Evolutionary conservation across 92 coral and sea anemone genomes (phyloP).

Genomic region (Muricea muricata): DNA sequence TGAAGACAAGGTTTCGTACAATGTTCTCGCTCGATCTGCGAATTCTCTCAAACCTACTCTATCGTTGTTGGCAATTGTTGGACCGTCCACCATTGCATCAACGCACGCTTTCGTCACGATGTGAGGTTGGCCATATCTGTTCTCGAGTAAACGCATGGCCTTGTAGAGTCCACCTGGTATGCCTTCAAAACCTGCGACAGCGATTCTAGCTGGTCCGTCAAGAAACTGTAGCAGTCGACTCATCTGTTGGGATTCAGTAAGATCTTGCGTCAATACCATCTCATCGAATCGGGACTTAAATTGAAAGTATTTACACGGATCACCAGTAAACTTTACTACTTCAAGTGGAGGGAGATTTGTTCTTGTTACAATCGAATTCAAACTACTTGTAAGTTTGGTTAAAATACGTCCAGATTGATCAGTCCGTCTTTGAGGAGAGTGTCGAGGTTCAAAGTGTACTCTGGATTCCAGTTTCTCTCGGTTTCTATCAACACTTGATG

Average conservation of each 20-base stretch:
- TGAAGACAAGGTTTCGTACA: conserved; percentile 61
- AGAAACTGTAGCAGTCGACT: conserved; percentile 55
- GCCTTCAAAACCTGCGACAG: conserved; percentile 65
- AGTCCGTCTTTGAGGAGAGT: conserved; percentile 21
- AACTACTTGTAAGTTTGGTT: conserved; percentile 34
- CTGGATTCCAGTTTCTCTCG: conserved; percentile 12
- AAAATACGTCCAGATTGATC: conserved; percentile 39
- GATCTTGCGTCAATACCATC: conserved; percentile 67
- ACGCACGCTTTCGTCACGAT: conserved; percentile 46
- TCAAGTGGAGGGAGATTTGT: conserved; percentile 61
- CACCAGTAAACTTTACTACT: conserved; percentile 58
- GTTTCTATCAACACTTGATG: neutral
- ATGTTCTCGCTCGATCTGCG: conserved; percentile 62
- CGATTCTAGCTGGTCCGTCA: conserved; percentile 57
- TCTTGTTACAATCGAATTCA: conserved; percentile 54
- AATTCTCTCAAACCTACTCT: conserved; percentile 54
- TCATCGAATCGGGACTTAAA: conserved; percentile 63
- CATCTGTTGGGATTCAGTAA: conserved; percentile 69
- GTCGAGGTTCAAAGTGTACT: conserved; percentile 1
- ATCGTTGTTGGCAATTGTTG: conserved; percentile 46
- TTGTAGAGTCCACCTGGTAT: conserved; percentile 58
- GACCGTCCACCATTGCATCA: conserved; percentile 52
- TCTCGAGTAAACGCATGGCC: conserved; percentile 59
- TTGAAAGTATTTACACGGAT: conserved; percentile 49
- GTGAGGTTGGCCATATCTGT: conserved; percentile 63